Conservation (phyloP, 2,113 vertebrate genomes). For the Syngnathus floridae region DNA sequence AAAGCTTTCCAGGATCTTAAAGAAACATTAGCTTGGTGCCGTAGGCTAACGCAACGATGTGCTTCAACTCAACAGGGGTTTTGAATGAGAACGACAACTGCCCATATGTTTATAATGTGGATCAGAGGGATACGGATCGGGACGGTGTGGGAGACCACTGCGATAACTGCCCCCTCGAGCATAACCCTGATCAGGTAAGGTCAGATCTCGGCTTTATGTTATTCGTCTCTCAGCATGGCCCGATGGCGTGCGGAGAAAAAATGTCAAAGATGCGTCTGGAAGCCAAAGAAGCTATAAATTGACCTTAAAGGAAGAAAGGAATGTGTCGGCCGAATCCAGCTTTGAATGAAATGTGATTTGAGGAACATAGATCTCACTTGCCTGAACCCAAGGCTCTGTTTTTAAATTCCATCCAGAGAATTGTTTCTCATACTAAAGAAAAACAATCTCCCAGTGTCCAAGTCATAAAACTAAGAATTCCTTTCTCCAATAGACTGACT, state of each 20-base stretch:
- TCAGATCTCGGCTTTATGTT: constrained; percentile 4
- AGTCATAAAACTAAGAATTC: constrained; percentile 38
- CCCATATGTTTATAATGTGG: constrained; percentile 93
- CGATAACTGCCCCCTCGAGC: constrained; percentile 94
- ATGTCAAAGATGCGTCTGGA: neutral
- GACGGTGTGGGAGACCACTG: constrained; percentile 97
- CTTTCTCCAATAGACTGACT: constrained; percentile 77
- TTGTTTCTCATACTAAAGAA: constrained; percentile 25
- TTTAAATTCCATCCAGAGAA: constrained; percentile 24
- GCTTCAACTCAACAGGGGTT: constrained; percentile 73
- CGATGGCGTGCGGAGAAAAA: neutral
- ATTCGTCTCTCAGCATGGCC: neutral
- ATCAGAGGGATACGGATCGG: constrained; percentile 90
- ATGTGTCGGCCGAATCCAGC: constrained; percentile 22
- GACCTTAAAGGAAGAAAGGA: constrained; percentile 16
- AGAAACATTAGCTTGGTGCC: neutral
- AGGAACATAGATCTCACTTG: constrained; percentile 29
- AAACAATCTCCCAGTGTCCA: constrained; percentile 8
- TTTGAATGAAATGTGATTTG: constrained; percentile 25
- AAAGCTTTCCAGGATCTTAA: neutral
- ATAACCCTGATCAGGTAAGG: constrained; percentile 94
- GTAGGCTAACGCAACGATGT: constrained; percentile 11
- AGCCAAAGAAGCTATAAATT: constrained; percentile 2
- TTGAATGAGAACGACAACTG: constrained; percentile 95
- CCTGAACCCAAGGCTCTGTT: constrained; percentile 38